Percentiles rank a stretch among this genome's conserved stretches.
Conservation (phyloP, 2,888 invertebrate genomes). For the Oegoconia quadripuncta region DNA sequence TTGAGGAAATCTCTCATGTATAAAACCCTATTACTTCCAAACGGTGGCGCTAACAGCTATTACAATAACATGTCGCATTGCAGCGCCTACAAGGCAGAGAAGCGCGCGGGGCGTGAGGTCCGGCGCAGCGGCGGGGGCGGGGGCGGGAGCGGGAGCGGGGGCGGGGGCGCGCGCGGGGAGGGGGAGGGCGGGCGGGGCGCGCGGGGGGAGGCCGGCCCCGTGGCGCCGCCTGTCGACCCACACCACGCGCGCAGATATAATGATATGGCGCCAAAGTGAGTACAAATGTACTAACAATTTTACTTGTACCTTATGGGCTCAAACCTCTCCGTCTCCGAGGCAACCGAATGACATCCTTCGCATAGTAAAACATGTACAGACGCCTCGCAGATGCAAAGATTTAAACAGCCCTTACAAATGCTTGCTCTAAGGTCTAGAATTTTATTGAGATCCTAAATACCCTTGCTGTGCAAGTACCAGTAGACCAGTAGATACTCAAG, state of each 20-base stretch:
- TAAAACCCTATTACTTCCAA: too few species aligned
- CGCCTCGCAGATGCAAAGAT: too few species aligned
- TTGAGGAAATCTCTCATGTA: too few species aligned
- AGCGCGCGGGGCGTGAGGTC: slow-evolving; percentile 59
- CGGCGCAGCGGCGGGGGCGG: slow-evolving; percentile 36
- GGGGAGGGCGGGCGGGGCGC: slow-evolving; percentile 37
- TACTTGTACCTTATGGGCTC: too few species aligned
- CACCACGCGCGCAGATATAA: slow-evolving; percentile 85
- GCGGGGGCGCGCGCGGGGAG: slow-evolving; percentile 31
- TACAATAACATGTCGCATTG: background rate
- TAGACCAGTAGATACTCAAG: too few species aligned
- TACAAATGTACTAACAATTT: slow-evolving; percentile 27
- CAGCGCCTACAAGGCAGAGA: slow-evolving; percentile 72
- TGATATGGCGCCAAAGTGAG: slow-evolving; percentile 93
- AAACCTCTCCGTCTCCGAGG: too few species aligned
- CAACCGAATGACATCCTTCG: too few species aligned
- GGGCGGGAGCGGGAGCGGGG: slow-evolving; percentile 65
- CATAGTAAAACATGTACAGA: too few species aligned
- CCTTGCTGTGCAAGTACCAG: too few species aligned
- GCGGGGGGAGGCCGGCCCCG: slow-evolving; percentile 49
- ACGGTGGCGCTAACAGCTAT: background rate
- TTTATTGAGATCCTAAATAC: too few species aligned
- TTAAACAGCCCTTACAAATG: too few species aligned
- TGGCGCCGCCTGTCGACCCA: slow-evolving; percentile 76
- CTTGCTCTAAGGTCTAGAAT: too few species aligned